Conservation (phyloP, 2,888 invertebrate genomes). For the Chironomus tentans region DNA sequence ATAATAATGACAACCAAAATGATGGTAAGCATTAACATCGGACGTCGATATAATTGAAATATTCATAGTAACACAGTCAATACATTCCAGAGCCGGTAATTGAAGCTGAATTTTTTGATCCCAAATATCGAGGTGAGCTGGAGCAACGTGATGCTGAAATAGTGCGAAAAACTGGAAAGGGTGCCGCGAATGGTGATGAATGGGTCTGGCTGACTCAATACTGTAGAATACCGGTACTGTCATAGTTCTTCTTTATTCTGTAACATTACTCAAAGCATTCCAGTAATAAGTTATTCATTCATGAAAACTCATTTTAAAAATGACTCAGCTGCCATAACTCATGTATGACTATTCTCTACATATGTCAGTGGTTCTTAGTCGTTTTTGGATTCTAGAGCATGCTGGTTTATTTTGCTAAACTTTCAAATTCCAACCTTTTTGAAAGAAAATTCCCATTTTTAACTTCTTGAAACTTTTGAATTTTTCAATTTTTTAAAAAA, state of each 20-base stretch:
- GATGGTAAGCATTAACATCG: slow-evolving; percentile 2
- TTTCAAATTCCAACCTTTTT: too few relatives aligned
- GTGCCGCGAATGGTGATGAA: slow-evolving; percentile 61
- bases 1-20: neutral
- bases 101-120: slow-evolving; percentile 66
- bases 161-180: slow-evolving; percentile 51
- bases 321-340: too few relatives aligned
- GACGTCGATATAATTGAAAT: neutral
- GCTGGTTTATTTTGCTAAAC: too few relatives aligned
- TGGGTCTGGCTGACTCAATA: slow-evolving; percentile 85
- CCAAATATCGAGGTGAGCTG: slow-evolving; percentile 54
- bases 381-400: neutral
- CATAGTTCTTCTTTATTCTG: neutral
- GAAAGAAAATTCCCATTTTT: too few relatives aligned
- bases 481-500: too few relatives aligned
- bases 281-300: too few relatives aligned
- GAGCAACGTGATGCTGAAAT: slow-evolving; percentile 57
- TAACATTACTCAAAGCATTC: too few relatives aligned
- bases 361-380: too few relatives aligned
- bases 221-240: slow-evolving; percentile 67
- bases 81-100: slow-evolving; percentile 39
- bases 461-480: too few relatives aligned
- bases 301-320: too few relatives aligned
- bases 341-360: too few relatives aligned
- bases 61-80: neutral